Conservation (phyloP, 2,797 vertebrate genomes). For the Hipposideros larvatus region DNA sequence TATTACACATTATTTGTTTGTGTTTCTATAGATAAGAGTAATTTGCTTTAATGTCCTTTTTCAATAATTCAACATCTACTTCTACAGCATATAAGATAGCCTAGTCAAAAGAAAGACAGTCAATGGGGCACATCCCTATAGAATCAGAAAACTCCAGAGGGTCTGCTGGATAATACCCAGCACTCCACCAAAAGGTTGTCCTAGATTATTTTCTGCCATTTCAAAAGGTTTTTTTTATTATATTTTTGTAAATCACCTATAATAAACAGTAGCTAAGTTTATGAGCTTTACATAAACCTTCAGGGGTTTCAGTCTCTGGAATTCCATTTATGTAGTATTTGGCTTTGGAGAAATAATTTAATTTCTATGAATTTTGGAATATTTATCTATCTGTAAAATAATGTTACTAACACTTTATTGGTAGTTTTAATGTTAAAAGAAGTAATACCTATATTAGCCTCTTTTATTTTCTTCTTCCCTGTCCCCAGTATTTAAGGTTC, state of each 20-base stretch:
- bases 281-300: background rate
- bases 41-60: background rate
- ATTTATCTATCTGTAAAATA: background rate
- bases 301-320: background rate
- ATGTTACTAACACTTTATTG: background rate
- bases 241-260: background rate
- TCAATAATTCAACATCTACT: background rate
- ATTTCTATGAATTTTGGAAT: background rate
- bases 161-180: background rate
- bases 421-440: constrained; percentile 36
- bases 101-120: background rate
- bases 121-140: fast-evolving
- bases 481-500: background rate
- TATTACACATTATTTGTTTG: background rate
- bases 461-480: background rate
- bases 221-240: background rate
- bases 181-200: background rate
- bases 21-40: background rate
- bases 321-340: background rate
- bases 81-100: background rate
- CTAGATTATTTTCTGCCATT: background rate
- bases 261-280: background rate
- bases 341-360: background rate
- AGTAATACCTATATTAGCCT: background rate
- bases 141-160: background rate